Base-by-base conservation (phyloP, 1,140 invertebrate species). In the Drosophila grimshawi region DNA sequence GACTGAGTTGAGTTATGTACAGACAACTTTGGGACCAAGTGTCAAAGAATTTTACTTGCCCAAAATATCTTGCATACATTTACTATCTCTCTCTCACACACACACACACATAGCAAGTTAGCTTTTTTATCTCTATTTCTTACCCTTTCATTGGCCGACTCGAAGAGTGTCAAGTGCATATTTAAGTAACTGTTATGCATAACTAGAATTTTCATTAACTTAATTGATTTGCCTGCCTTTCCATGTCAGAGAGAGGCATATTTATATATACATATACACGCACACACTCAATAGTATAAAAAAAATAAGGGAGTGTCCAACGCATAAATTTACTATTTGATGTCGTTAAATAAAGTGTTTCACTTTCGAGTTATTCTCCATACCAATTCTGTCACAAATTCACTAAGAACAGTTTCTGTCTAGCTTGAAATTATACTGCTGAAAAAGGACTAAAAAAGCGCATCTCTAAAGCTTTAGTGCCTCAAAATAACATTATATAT, bases 121-220 rank as follows among this genome's bases (percentile, higher is more conserved):
- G 19, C 2, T 39, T 39, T 39, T 66, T 6, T 56, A 7, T 61
- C 59, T 27, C 52, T 43, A 2, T 27, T 27, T 35, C 5, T 59
- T 3, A 27, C 11, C 4, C 30, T 32, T 48, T 53, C 48, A 11
- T n/a, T 49, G 37, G 53, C 10, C 45, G 33, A 29, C 52, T 19
- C 19, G 19, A 19, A 39, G 37, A 39, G 48, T 69, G 43, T 78
- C 66, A 76, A 66, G 46, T 70, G 56, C 45, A 74, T 68, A 57
- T 66, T 51, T n/a, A 60, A 75, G 49, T 46, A 61, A 49, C 63
- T 61, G 66, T 76, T 80, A 71, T 83, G 67, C 81, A 85, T 80
- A 80, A 69, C 59, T 76, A 69, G 45, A 76, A 63, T 73, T 67
- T 85, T 83, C 81, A 83, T 83, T 85, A 77, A 86, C 56, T 73